phyloP scores from a whole-genome alignment of 2,113 vertebrate species.

The Scopus umbretta region DNA sequence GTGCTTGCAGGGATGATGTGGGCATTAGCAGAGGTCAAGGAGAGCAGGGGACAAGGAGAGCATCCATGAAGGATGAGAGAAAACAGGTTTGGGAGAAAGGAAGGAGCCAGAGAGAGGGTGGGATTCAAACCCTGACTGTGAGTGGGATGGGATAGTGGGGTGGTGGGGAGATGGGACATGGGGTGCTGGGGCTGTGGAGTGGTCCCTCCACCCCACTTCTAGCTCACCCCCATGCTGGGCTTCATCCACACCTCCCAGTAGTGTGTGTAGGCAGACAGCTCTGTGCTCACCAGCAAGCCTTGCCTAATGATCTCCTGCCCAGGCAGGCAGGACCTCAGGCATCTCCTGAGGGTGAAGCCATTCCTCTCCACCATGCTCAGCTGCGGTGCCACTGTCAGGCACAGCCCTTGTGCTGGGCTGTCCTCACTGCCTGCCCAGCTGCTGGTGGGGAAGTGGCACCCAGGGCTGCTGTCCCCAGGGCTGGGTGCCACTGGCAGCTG shows the following conservation, averaged over 20 bases:
- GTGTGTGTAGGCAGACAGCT: neutral
- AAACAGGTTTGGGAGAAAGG: neutral
- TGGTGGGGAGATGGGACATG: neutral
- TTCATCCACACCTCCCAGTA: neutral
- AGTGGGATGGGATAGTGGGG: neutral
- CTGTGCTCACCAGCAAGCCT: neutral
- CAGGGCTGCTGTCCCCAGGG: neutral
- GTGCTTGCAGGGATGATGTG: neutral
- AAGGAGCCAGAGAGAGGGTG: neutral
- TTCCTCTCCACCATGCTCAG: neutral
- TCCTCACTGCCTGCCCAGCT: neutral
- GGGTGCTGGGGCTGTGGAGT: neutral
- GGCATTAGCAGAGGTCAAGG: neutral
- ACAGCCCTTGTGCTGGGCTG: neutral
- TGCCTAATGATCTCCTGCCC: neutral
- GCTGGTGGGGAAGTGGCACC: neutral
- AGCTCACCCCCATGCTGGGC: neutral
- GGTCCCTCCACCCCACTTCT: too few relatives aligned
- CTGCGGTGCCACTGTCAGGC: accelerated
- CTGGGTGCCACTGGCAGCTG: neutral
- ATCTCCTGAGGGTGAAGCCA: neutral
- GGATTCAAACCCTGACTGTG: neutral
- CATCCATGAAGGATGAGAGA: accelerated
- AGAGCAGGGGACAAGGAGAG: neutral
- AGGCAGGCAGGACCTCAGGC: neutral